Percentiles rank a stretch among this genome's conserved stretches.
phyloP scores from a whole-genome alignment of 2,113 vertebrate species.

The Cyanistes caeruleus region DNA sequence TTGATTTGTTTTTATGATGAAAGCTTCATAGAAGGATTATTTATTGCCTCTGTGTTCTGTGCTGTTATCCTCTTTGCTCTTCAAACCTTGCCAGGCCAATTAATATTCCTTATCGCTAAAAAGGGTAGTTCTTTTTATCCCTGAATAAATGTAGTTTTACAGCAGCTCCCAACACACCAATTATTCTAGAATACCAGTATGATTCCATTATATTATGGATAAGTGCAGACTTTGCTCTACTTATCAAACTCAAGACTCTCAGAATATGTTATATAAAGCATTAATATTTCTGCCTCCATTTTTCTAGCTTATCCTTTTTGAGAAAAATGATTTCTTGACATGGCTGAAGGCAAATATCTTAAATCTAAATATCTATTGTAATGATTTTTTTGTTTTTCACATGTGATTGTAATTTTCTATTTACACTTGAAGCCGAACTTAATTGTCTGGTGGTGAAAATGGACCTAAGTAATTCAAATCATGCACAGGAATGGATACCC shows the following conservation, averaged over 20 bases:
- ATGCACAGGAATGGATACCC: neutral
- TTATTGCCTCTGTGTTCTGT: neutral
- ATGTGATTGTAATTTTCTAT: neutral
- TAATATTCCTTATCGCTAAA: slow-evolving; percentile 44
- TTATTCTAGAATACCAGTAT: slow-evolving; percentile 5
- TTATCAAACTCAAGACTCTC: slow-evolving; percentile 13
- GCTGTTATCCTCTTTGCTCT: slow-evolving; percentile 7
- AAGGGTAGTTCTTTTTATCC: slow-evolving; percentile 13
- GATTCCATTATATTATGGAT: neutral
- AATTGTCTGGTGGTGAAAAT: neutral
- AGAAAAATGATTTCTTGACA: neutral
- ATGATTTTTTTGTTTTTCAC: neutral
- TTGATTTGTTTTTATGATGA: neutral
- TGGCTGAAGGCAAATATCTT: neutral
- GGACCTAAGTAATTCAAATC: neutral
- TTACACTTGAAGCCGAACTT: neutral
- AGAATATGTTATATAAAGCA: neutral
- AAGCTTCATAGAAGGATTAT: neutral
- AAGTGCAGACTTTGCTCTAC: slow-evolving; percentile 5
- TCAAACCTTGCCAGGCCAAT: slow-evolving; percentile 22
- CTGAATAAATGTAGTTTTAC: slow-evolving; percentile 12
- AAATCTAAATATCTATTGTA: neutral
- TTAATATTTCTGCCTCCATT: neutral
- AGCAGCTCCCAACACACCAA: slow-evolving; percentile 1
- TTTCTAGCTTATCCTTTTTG: neutral